Evolutionary conservation across 2,113 vertebrate genomes (phyloP).

Genomic region (Colistium nudipinnis): DNA sequence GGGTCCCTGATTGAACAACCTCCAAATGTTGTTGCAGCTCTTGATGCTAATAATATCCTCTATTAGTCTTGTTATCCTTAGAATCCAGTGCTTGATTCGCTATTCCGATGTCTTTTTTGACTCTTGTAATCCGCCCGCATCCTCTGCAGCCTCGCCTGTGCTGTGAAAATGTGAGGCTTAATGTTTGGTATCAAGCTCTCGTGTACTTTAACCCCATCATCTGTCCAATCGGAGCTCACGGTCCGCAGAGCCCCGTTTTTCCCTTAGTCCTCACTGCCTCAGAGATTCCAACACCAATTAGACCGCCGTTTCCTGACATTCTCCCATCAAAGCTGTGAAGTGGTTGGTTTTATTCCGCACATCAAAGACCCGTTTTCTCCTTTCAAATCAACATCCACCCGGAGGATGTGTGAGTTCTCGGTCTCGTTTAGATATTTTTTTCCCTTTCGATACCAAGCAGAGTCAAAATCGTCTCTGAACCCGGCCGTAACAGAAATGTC

Average conservation of each 20-base stretch:
- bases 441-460: constrained; percentile 37
- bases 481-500: constrained; percentile 65
- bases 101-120: constrained; percentile 6
- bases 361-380: constrained; percentile 78
- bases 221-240: constrained; percentile 24
- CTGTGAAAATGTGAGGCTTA: background rate
- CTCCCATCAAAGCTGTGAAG: constrained; percentile 73
- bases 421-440: constrained; percentile 44
- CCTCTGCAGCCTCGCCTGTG: background rate
- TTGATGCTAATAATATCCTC: background rate
- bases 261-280: constrained; percentile 40
- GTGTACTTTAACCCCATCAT: constrained; percentile 23
- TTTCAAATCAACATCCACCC: constrained; percentile 79
- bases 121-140: background rate
- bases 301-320: constrained; percentile 75
- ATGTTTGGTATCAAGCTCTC: constrained; percentile 21
- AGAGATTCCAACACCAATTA: constrained; percentile 78
- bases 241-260: constrained; percentile 18
- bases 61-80: background rate
- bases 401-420: constrained; percentile 65
- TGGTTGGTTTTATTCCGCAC: constrained; percentile 75
- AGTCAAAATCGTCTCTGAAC: constrained; percentile 62
- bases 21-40: background rate
- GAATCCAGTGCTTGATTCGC: background rate
- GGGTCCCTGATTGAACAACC: background rate